Base-by-base conservation (phyloP, 2,113 vertebrate species). In the Ginglymostoma cirratum region DNA sequence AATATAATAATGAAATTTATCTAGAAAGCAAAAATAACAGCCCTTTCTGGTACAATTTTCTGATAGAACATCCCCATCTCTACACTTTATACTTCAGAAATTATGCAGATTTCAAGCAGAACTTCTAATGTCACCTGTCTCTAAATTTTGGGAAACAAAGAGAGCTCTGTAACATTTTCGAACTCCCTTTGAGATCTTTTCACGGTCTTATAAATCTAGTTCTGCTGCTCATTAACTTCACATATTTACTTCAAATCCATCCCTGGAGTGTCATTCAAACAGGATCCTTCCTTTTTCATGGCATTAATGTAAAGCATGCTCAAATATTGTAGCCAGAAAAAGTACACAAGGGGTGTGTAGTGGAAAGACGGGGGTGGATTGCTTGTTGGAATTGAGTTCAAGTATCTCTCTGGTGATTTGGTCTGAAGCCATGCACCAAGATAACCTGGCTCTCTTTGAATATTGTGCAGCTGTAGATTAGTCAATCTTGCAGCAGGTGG, bases 401-500 rank as follows among this genome's bases (percentile, higher is more conserved):
- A 72, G 42, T 21, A 48, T 17, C 65, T 45, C 45, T 52, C 38
- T 95, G 67, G 67, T 34, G 67, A 52, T 48, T 72, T 72, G 93
- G 93, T 52, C 24, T 76, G 67, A 72, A 95, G 42, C 94, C 94
- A 95, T 95, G 94, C 67, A 95, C 94, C 69, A 95, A 95, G 94
- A 72, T 76, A 95, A 95, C 69, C 94, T 52, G 69, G 34, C 24
- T 48, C 67, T 76, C 94, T 95, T 72, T 95, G 66, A 94, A 94
- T 34, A 17, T 17, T 72, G 69, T 52, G 45, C 94, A 76, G 97
- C 97, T 98, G 98, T 97, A 98, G 97, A 98, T 97, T 97, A 96
- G 97, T 97, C 96, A 65, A 97, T 97, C 97, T 98, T 98, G 98
- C 98, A 97, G 98, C 98, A 98, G 98, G 98, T 98, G 98, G 98